Evolutionary conservation across 1,140 invertebrate species (phyloP).

Genomic region (Ips nitidus): DNA sequence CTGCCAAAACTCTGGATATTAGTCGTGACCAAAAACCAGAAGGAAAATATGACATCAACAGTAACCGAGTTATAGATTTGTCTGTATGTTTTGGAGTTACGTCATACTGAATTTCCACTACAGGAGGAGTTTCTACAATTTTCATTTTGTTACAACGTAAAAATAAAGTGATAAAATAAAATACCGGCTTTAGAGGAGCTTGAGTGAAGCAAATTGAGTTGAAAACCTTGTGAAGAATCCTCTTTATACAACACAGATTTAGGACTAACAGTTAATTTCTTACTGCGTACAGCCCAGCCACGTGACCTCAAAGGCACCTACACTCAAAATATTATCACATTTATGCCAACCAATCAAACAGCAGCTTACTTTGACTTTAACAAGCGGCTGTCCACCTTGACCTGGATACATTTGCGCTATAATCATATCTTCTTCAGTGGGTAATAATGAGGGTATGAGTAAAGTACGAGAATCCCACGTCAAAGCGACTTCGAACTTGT

Average conservation of each 20-base stretch:
- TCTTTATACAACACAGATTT: conserved; percentile 53
- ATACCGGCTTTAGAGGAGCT: too few species aligned
- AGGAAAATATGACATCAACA: conserved; percentile 95
- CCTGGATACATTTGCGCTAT: conserved; percentile 50
- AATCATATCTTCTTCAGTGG: conserved; percentile 70
- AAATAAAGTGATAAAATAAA: too few species aligned
- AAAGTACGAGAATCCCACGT: conserved; percentile 94
- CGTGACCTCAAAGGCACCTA: conserved; percentile 70
- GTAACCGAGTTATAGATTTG: conserved; percentile 65
- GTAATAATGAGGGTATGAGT: conserved; percentile 89
- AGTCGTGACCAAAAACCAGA: conserved; percentile 97
- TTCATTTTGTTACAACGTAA: too few species aligned
- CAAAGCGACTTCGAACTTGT: conserved; percentile 97
- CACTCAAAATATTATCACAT: background rate
- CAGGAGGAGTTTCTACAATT: background rate
- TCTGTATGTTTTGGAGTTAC: conserved; percentile 42
- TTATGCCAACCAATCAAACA: background rate
- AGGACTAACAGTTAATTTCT: conserved; percentile 60
- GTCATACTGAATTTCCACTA: conserved; percentile 46
- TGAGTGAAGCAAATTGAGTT: conserved; percentile 40
- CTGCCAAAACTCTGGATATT: conserved; percentile 88
- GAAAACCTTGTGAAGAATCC: conserved; percentile 40
- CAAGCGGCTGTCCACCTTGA: conserved; percentile 46
- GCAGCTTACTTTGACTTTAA: conserved; percentile 53
- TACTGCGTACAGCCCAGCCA: conserved; percentile 65